Conservation (phyloP, 2,888 invertebrate species). For the Pristionchus entomophagus region DNA sequence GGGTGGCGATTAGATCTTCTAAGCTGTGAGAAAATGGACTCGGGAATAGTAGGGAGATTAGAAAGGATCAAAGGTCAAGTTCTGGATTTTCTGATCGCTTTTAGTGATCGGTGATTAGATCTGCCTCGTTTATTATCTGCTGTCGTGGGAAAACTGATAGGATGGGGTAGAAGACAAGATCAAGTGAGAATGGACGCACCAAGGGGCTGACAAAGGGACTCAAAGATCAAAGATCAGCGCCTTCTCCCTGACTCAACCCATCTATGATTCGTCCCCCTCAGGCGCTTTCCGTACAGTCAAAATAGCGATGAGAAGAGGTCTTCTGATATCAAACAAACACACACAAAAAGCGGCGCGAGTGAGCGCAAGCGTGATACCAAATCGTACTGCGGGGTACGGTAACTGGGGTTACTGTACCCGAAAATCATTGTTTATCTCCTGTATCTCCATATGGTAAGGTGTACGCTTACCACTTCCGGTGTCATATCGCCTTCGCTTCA, state of each 20-base stretch:
- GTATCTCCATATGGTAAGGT: not conserved
- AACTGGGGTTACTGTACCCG: not conserved
- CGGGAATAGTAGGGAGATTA: too few relatives aligned
- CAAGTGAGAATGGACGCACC: too few relatives aligned
- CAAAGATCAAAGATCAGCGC: not conserved
- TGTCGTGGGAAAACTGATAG: too few relatives aligned
- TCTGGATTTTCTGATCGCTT: not conserved
- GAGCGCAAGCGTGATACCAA: not conserved
- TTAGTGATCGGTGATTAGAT: too few relatives aligned
- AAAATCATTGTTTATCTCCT: not conserved
- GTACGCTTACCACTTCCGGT: not conserved
- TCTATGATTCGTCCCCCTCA: not conserved
- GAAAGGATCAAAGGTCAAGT: not conserved
- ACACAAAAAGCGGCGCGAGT: conserved; percentile 4
- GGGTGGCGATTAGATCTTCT: not conserved
- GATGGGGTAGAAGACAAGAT: too few relatives aligned
- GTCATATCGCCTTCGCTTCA: not conserved
- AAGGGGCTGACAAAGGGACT: too few relatives aligned
- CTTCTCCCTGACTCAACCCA: not conserved
- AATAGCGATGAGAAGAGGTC: not conserved
- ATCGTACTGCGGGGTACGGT: not conserved
- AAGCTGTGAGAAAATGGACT: not conserved
- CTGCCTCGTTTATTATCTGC: too few relatives aligned
- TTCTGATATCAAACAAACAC: conserved; percentile 9
- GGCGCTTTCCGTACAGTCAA: conserved; percentile 24